Evolutionary conservation across 2,888 invertebrate genomes (phyloP), one percentile per base, ranked within the genome.

Genomic region (Spisula subtruncata): DNA sequence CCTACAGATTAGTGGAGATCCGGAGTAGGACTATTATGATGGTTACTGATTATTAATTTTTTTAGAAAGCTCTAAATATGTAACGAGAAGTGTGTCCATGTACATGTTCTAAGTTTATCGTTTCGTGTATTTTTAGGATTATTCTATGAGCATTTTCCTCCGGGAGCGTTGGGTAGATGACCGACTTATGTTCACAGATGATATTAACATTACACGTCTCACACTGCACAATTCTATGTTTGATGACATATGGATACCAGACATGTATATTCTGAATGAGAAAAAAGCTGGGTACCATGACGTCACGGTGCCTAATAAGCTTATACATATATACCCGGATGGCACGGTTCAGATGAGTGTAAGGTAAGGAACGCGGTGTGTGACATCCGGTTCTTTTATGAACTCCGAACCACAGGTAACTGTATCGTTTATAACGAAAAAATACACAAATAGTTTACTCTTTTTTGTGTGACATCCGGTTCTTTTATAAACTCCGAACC

Each of bases 91-190:
- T n/a, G n/a, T 41, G 8, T 41, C 41, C 41, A 41, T 5, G 41
- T 5, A 41, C 41, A 2, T 41, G 2, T 5, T 8, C 4, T 41
- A 41, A 41, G 4, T 41, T 41, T 5, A 2, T 41, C 8, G 41
- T 41, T 41, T 41, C 8, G 4, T 41, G 8, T 41, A 41, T 41
- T 41, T 41, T 35, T 14, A 82, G 82, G 82, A 82, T 16, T 82
- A 51, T 60, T 56, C 82, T 10, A 82, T 82, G 82, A 82, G 82
- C 56, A 60, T 82, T 10, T 82, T 82, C 29, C 82, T 82, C 2
- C 54, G 82, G 35, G 82, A 56, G 16, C 82, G 82, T 56, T 82
- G 82, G 82, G 56, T 82, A 0, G 82, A 82, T 18, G 82, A 82
- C 6, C 48, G 82, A 0, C 41, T 82, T 5, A 32, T 5, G 0